These are phyloP conservation scores for Ciconia boyciana DNA, from an alignment of 2,113 vertebrate species.

Conservation along the genomic window DNA sequence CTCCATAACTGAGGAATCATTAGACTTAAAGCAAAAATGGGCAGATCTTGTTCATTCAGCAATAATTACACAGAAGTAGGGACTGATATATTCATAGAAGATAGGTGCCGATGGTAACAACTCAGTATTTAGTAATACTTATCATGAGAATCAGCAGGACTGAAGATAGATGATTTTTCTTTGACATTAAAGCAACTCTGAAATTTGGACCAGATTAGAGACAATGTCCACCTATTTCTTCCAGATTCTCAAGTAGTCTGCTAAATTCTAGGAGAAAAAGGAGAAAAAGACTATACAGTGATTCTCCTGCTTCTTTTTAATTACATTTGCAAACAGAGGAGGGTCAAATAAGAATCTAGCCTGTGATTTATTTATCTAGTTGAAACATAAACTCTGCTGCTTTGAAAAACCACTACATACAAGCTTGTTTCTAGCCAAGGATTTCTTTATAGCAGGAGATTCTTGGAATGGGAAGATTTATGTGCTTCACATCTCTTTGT, in stretches of 20 bases:
- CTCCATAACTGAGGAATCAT: neutral
- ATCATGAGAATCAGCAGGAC: neutral
- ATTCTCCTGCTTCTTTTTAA: neutral
- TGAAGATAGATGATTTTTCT: neutral
- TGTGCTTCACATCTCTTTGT: neutral
- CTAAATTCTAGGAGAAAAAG: neutral
- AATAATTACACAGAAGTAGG: neutral
- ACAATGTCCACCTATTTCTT: neutral
- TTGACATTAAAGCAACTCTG: neutral
- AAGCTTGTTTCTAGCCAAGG: neutral
- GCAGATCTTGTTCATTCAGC: neutral
- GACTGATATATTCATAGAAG: neutral
- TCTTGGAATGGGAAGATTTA: neutral
- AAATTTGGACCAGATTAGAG: neutral
- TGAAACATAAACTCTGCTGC: neutral
- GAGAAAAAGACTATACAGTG: neutral
- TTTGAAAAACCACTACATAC: neutral
- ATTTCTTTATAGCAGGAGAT: neutral
- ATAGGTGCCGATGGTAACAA: neutral
- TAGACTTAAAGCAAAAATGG: neutral
- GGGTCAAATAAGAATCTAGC: neutral
- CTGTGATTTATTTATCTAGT: neutral
- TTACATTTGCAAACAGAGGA: neutral
- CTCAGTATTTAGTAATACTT: neutral
- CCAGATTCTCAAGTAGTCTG: neutral